These are phyloP conservation scores for Sweltsa coloradensis DNA, from an alignment of 1,140 invertebrate species.

Conservation along the genomic window DNA sequence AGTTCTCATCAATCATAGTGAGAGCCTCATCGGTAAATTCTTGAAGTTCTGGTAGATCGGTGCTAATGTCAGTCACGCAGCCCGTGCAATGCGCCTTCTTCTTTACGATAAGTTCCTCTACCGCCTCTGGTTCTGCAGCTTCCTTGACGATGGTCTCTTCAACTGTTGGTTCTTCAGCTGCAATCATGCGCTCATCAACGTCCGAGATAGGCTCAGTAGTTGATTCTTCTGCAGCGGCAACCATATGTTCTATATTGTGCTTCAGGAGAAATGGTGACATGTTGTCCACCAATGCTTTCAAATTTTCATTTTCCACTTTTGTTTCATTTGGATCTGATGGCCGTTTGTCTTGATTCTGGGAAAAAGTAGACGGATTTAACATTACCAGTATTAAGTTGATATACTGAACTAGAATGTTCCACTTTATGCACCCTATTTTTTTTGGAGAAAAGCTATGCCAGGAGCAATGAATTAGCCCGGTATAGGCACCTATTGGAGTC, in stretches of 20 bases:
- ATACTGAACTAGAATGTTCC: no score
- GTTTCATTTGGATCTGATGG: no score
- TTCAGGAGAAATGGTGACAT: neutral
- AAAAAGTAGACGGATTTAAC: no score
- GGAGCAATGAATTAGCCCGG: no score
- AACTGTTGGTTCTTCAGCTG: no score
- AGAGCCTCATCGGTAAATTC: constrained; percentile 1
- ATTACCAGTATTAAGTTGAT: no score
- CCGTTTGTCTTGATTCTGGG: no score
- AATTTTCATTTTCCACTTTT: no score
- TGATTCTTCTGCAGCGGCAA: neutral
- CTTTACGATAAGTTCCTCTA: constrained; percentile 3
- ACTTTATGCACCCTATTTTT: no score
- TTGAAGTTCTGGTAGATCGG: constrained; percentile 2
- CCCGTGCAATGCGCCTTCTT: constrained; percentile 1
- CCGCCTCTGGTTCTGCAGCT: neutral
- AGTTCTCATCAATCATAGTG: neutral
- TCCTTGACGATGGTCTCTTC: neutral
- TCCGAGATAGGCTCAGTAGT: neutral
- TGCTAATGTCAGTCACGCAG: neutral
- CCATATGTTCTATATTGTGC: neutral
- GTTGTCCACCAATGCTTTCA: neutral
- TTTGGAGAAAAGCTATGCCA: no score
- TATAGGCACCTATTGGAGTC: no score
- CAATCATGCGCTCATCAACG: no score